These are phyloP conservation scores for Calidris pugnax DNA, from an alignment of 2,113 vertebrate species.

Conservation along the genomic window DNA sequence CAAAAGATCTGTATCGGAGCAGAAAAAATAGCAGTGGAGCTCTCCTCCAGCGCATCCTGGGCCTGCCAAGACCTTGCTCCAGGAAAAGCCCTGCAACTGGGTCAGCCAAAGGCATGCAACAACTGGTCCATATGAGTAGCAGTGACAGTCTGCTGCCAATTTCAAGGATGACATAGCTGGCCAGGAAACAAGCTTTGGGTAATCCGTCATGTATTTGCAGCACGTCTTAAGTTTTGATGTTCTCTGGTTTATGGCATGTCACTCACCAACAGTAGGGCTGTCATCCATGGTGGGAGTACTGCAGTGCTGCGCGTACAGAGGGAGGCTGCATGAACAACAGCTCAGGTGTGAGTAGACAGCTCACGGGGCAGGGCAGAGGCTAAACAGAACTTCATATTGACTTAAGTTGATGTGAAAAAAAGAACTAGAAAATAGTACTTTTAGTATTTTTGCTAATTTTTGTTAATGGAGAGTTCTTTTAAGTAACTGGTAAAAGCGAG, in stretches of 20 bases:
- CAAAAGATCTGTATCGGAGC: not conserved
- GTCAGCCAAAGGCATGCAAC: not conserved
- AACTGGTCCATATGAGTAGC: not conserved
- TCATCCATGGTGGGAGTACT: not conserved
- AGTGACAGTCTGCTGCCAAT: not conserved
- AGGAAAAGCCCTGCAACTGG: not conserved
- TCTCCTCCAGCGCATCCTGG: not conserved
- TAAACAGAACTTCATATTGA: not conserved
- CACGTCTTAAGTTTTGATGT: not conserved
- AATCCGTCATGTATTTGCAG: fast-evolving
- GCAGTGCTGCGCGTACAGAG: not conserved
- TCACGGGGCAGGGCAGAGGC: not conserved
- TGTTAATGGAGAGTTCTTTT: not conserved
- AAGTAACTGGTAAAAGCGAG: not conserved
- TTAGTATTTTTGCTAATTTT: not conserved
- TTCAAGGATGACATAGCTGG: not conserved
- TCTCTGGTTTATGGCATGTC: not conserved
- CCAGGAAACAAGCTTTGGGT: not conserved
- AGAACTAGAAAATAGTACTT: not conserved
- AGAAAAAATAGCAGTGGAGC: not conserved
- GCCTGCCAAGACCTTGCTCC: not conserved
- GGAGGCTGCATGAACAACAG: not conserved
- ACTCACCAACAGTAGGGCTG: not conserved
- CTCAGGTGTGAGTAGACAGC: not conserved
- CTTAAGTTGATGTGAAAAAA: not conserved